Percentiles rank a stretch among this genome's conserved stretches.
Conservation (phyloP, 2,113 vertebrate species). For the Sapayoa aenigma region DNA sequence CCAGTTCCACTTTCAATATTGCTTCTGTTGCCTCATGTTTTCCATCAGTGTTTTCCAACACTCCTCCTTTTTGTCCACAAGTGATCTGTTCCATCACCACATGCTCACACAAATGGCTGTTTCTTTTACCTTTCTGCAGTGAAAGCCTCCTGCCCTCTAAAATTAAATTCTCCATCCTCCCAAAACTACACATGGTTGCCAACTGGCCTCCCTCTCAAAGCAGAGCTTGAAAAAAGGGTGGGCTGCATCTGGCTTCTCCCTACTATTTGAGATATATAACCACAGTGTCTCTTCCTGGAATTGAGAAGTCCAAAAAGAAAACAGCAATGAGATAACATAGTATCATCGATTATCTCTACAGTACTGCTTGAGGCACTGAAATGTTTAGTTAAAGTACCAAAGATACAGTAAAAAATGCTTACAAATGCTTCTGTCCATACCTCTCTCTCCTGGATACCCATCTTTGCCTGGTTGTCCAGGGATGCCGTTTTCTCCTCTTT, state of each 20-base stretch:
- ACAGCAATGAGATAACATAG: neutral
- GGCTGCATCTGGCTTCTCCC: neutral
- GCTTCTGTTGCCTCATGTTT: neutral
- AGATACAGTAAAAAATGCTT: neutral
- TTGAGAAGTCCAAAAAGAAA: neutral
- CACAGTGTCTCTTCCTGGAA: neutral
- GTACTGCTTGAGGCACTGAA: neutral
- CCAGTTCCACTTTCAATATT: neutral
- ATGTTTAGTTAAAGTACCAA: neutral
- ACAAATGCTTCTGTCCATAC: slow-evolving; percentile 17
- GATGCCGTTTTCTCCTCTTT: slow-evolving; percentile 70
- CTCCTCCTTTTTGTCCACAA: neutral
- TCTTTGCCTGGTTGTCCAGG: slow-evolving; percentile 72
- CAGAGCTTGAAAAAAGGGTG: neutral
- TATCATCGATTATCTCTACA: neutral
- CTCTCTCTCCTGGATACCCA: slow-evolving; percentile 83
- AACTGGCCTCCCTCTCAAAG: neutral
- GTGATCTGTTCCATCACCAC: neutral
- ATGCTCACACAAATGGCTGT: neutral
- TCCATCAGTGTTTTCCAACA: neutral
- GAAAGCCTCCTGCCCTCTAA: neutral
- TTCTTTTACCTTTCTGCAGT: neutral
- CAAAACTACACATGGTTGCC: neutral
- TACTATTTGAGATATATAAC: neutral
- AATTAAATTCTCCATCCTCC: neutral